These are phyloP conservation scores for Busseola fusca DNA, from an alignment of 2,888 invertebrate genomes.

Conservation along the genomic window DNA sequence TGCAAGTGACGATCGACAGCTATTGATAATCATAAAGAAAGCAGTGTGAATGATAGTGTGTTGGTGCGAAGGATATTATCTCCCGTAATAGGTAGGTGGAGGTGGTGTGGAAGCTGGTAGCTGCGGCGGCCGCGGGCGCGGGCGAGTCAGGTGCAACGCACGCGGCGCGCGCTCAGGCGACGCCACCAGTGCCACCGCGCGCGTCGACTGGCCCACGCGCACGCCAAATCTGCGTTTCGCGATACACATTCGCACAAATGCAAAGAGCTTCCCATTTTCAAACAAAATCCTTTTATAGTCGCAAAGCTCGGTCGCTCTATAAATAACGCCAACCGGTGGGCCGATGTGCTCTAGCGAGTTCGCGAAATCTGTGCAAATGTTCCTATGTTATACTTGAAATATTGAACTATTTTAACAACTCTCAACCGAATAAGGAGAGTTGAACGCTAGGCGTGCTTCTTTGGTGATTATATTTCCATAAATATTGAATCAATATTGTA, in stretches of 20 bases:
- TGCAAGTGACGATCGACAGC: constrained; percentile 2
- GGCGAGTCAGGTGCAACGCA: constrained; percentile 83
- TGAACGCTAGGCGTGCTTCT: constrained; percentile 65
- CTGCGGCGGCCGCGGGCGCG: constrained; percentile 69
- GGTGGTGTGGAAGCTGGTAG: constrained; percentile 69
- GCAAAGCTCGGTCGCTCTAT: constrained; percentile 70
- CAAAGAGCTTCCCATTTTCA: constrained; percentile 70
- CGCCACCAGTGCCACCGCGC: constrained; percentile 82
- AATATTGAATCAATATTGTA: constrained; percentile 51
- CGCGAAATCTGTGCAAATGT: constrained; percentile 74
- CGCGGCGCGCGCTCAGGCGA: constrained; percentile 63
- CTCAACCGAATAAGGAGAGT: constrained; percentile 70
- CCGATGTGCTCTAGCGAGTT: constrained; percentile 62
- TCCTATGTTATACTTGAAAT: constrained; percentile 63
- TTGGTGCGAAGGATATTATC: constrained; percentile 66
- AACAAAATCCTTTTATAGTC: constrained; percentile 74
- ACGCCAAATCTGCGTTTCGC: constrained; percentile 80
- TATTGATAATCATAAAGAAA: constrained; percentile 51
- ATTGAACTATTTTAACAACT: constrained; percentile 70
- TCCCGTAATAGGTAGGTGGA: constrained; percentile 68
- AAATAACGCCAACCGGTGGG: constrained; percentile 73
- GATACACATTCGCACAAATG: constrained; percentile 71
- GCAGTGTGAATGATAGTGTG: constrained; percentile 62
- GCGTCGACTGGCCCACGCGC: constrained; percentile 84
- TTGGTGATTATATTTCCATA: constrained; percentile 68